A percentile compares a stretch with the other conserved stretches of the same genome.
Evolutionary conservation across 2,113 vertebrate species (phyloP).

Genomic region (Alces alces): DNA sequence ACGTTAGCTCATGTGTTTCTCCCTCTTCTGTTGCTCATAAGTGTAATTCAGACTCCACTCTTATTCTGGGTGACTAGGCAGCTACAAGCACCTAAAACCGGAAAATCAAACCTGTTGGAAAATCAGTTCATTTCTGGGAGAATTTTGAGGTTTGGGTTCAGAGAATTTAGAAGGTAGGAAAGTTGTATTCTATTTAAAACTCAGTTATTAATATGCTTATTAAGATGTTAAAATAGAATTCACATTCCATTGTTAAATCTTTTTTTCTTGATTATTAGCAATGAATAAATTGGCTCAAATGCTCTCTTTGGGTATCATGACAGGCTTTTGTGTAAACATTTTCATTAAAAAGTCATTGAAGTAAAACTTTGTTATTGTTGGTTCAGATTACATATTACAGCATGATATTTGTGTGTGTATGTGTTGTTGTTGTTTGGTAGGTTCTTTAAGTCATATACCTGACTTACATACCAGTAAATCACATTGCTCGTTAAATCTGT

Average conservation of each 20-base stretch:
- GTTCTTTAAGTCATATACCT: not conserved
- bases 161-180: constrained; percentile 17
- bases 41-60: not conserved
- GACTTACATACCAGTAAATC: not conserved
- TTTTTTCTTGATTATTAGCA: not conserved
- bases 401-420: not conserved
- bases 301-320: not conserved
- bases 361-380: not conserved
- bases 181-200: not conserved
- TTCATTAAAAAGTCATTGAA: constrained; percentile 2
- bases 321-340: not conserved
- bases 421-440: not conserved
- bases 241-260: not conserved
- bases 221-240: not conserved
- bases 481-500: not conserved
- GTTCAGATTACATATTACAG: not conserved
- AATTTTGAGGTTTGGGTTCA: not conserved
- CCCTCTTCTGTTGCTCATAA: not conserved
- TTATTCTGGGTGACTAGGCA: not conserved
- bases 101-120: not conserved
- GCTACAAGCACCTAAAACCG: not conserved
- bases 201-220: not conserved
- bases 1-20: not conserved
- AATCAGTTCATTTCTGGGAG: not conserved
- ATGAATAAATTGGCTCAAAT: not conserved